Evolutionary conservation across 2,888 invertebrate species (phyloP).

Genomic region (Catonia carolina): DNA sequence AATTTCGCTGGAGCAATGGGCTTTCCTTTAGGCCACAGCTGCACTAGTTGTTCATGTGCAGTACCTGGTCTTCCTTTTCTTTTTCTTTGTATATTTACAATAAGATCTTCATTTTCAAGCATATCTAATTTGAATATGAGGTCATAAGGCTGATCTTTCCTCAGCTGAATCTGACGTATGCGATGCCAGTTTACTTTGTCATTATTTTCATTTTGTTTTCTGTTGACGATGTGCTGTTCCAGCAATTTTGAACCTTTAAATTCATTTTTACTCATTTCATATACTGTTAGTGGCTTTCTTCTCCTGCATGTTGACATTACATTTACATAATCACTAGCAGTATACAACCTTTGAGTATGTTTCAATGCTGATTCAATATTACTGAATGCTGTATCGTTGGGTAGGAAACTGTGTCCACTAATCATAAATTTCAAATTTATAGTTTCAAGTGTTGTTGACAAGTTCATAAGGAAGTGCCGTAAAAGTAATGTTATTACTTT

Average conservation of each 20-base stretch:
- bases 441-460: not conserved
- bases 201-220: not conserved
- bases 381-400: conserved; percentile 8
- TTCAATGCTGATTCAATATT: not conserved
- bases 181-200: not conserved
- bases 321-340: not conserved
- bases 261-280: not conserved
- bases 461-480: not conserved
- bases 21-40: no score
- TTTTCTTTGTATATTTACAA: no score
- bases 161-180: not conserved
- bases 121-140: no score
- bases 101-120: no score
- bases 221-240: not conserved
- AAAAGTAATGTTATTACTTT: no score
- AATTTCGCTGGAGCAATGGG: no score
- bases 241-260: not conserved
- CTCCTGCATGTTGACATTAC: not conserved
- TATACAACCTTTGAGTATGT: not conserved
- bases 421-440: not conserved
- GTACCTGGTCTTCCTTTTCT: no score
- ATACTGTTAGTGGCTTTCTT: not conserved
- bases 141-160: conserved; percentile 12
- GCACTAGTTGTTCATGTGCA: no score
- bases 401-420: conserved; percentile 9